These are phyloP conservation scores for Drosophila mercatorum DNA, from an alignment of 2,888 invertebrate species.

Conservation along the genomic window DNA sequence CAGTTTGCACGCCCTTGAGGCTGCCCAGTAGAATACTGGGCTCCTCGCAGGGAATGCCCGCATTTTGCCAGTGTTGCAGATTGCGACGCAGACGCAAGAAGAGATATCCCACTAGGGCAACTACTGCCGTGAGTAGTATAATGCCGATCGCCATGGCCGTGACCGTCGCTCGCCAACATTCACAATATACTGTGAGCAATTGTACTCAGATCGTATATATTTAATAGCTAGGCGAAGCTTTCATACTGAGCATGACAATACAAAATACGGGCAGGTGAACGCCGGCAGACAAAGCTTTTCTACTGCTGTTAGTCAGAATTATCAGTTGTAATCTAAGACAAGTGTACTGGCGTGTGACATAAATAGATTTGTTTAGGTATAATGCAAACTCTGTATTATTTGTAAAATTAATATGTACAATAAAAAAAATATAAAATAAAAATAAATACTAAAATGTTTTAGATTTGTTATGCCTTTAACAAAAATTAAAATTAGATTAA, in stretches of 20 bases:
- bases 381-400: neutral
- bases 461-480: too few species aligned
- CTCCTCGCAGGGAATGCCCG: slow-evolving; percentile 62
- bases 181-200: slow-evolving; percentile 17
- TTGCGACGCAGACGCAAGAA: slow-evolving; percentile 35
- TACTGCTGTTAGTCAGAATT: neutral
- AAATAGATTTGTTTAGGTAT: neutral
- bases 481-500: too few species aligned
- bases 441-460: too few species aligned
- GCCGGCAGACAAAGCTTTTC: neutral
- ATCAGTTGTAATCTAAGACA: neutral
- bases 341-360: neutral
- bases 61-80: slow-evolving; percentile 50
- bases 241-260: neutral
- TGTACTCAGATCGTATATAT: too few species aligned
- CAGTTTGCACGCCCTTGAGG: slow-evolving; percentile 32
- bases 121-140: slow-evolving; percentile 35
- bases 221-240: neutral
- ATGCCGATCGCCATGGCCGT: slow-evolving; percentile 43
- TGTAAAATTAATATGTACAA: neutral
- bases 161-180: neutral
- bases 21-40: slow-evolving; percentile 30
- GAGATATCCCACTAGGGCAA: slow-evolving; percentile 53
- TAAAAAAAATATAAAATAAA: too few species aligned
- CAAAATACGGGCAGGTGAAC: neutral